Conservation (phyloP, 2,888 invertebrate genomes). For the Graphium colonna region DNA sequence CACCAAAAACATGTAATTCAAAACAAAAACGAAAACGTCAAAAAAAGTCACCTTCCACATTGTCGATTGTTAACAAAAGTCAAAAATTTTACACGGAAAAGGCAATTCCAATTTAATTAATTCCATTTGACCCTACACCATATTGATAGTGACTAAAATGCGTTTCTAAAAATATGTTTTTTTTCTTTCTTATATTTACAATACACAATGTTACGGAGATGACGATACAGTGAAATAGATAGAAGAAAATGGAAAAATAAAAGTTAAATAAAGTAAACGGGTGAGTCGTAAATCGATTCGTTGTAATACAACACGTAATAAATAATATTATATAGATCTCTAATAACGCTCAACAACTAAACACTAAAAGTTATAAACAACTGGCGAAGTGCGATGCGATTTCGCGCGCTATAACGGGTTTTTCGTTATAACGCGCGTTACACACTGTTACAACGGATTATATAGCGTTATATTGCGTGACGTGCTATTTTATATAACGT, state of each 20-base stretch:
- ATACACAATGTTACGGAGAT: slow-evolving; percentile 29
- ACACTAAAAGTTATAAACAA: slow-evolving; percentile 42
- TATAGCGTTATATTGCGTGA: no score
- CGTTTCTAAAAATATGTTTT: slow-evolving; percentile 39
- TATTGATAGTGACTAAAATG: slow-evolving; percentile 42
- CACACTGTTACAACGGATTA: no score
- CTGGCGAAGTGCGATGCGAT: slow-evolving; percentile 38
- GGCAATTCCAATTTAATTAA: slow-evolving; percentile 18
- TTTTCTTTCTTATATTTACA: slow-evolving; percentile 43
- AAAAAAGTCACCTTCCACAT: neutral
- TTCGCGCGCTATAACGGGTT: slow-evolving; percentile 22
- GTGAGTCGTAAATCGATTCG: slow-evolving; percentile 50
- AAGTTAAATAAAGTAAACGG: slow-evolving; percentile 45
- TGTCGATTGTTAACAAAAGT: neutral
- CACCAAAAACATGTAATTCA: neutral
- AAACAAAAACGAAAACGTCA: neutral
- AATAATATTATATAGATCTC: slow-evolving; percentile 64
- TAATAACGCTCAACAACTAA: slow-evolving; percentile 74
- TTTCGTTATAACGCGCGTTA: neutral
- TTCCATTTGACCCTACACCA: slow-evolving; percentile 34
- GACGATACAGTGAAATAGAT: neutral
- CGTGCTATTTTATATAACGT: no score
- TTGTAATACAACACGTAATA: slow-evolving; percentile 63
- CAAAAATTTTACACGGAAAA: neutral
- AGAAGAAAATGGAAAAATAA: slow-evolving; percentile 30